phyloP scores from a whole-genome alignment of 1,140 invertebrate genomes.

The Leucophenga varia region DNA sequence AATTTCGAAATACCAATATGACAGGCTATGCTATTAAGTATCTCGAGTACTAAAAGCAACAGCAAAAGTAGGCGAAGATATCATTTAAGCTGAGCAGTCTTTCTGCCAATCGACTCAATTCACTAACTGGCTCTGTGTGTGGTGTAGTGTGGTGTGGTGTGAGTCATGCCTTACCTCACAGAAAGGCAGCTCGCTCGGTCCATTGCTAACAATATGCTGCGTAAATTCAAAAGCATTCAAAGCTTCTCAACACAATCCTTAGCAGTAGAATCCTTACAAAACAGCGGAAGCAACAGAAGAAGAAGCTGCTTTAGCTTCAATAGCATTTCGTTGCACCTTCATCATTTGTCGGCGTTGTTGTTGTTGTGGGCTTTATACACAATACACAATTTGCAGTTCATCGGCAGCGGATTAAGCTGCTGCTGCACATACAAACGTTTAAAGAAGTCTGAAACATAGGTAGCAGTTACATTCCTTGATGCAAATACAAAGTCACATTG shows the following conservation, averaged over 20 bases:
- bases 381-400: conserved; percentile 41
- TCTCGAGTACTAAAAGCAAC: no score
- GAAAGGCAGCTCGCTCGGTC: no score
- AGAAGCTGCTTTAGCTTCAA: no score
- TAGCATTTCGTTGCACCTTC: not conserved
- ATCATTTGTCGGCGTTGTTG: conserved; percentile 8
- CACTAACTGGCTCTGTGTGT: no score
- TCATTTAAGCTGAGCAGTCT: no score
- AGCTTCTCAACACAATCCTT: conserved; percentile 40
- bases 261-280: no score
- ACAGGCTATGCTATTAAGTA: no score
- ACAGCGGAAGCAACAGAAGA: conserved; percentile 9
- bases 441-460: conserved; percentile 7
- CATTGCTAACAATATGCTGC: conserved; percentile 1
- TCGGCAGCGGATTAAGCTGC: conserved; percentile 53
- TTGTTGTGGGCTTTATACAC: conserved; percentile 1
- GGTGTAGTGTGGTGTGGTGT: no score
- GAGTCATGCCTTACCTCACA: no score
- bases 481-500: conserved; percentile 42
- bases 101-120: conserved; percentile 22
- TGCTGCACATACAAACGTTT: conserved; percentile 12
- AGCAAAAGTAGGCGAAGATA: conserved; percentile 21
- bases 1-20: conserved; percentile 51
- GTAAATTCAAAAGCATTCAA: conserved; percentile 22
- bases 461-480: no score